Evolutionary conservation across 2,888 invertebrate species (phyloP), one percentile per base, ranked within the genome.

Genomic region (Listrodromus nycthemerus): DNA sequence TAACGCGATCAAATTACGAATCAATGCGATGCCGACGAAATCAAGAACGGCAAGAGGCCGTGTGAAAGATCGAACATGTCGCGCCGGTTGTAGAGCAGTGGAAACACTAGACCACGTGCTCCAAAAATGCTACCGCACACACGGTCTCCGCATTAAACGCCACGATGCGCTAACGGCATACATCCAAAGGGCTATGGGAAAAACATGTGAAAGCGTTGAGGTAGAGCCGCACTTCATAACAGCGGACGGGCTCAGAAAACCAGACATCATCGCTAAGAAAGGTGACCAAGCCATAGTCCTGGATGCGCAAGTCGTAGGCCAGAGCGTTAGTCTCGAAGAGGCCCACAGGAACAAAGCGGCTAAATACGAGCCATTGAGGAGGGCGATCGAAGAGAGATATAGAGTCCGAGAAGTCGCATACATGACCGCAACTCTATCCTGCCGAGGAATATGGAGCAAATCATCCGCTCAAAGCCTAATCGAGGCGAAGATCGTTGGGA

Each of bases 241-340:
- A 0, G 45, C 78, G 0, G 58, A 55, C 0, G 92, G 91, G 0
- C 81, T 88, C 0, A 70, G 90, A 0, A 93, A 92, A 83, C 92
- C 92, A 0, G 92, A 93, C 61, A 79, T 91, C 2, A 84, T 92
- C 0, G 90, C 90, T 8, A 73, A 10, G 0, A 89, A 45, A n/a
- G n/a, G n/a, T n/a, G n/a, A n/a, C n/a, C n/a, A n/a, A n/a, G n/a
- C n/a, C n/a, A n/a, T 89, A 0, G 88, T 93, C 0, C 67, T 93
- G 2, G 92, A 93, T 70, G 91, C 89, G 0, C 92, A 93, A 84
- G 86, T 92, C 3, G 92, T 92, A 61, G 89, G 90, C 78, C 91
- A 90, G 19, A 87, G 88, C 70, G 82, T 83, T 0, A 73, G 86
- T 3, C 88, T 92, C 0, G 89, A 90, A 0, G 83, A 77, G 0